phyloP scores from a whole-genome alignment of 2,888 invertebrate species.

The Neocrepidodera transversa region DNA sequence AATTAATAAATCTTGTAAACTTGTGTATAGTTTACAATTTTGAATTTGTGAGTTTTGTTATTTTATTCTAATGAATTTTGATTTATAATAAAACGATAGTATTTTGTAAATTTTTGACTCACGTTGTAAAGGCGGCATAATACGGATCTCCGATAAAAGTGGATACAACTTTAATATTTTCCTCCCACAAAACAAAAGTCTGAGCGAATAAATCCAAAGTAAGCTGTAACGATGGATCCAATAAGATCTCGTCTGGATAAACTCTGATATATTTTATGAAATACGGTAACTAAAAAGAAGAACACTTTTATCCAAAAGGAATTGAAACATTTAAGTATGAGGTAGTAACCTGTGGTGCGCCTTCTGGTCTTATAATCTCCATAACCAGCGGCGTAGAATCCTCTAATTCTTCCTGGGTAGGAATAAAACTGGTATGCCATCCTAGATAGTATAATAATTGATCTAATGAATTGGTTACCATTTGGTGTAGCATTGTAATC shows the following conservation, averaged over 20 bases:
- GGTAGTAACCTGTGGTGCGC: constrained; percentile 55
- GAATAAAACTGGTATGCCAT: constrained; percentile 64
- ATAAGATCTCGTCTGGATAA: constrained; percentile 53
- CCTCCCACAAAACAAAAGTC: constrained; percentile 71
- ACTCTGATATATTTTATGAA: constrained; percentile 67
- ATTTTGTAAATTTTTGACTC: too few relatives aligned
- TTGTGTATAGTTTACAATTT: too few relatives aligned
- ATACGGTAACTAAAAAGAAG: constrained; percentile 65
- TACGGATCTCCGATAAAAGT: constrained; percentile 75
- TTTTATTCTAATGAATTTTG: too few relatives aligned
- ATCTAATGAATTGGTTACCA: constrained; percentile 69
- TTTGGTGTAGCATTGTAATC: constrained; percentile 70
- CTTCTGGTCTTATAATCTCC: constrained; percentile 59
- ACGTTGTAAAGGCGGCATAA: constrained; percentile 78
- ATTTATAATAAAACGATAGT: too few relatives aligned
- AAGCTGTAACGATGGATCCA: constrained; percentile 70
- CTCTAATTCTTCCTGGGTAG: constrained; percentile 58
- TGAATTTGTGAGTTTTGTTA: too few relatives aligned
- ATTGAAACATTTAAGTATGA: background rate
- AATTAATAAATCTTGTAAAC: too few relatives aligned
- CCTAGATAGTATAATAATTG: constrained; percentile 66
- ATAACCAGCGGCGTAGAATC: constrained; percentile 56
- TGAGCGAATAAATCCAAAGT: constrained; percentile 67
- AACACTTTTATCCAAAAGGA: background rate
- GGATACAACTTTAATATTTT: constrained; percentile 72